Conservation (phyloP, 2,797 vertebrate genomes). For the Gila robusta region DNA sequence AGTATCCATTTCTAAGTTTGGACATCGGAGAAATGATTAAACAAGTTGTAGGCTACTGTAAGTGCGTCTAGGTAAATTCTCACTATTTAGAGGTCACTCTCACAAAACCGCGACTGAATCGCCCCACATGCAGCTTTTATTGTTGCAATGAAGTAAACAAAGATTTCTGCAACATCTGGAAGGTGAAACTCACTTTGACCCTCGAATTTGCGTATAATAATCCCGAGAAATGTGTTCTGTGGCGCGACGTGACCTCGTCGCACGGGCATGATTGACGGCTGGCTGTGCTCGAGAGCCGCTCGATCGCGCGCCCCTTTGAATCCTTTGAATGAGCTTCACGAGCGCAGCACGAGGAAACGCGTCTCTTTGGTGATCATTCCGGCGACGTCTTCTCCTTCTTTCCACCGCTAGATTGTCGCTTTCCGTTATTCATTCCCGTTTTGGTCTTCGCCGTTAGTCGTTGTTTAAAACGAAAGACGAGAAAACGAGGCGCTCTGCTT, state of each 20-base stretch:
- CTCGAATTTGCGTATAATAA: slow-evolving; percentile 89
- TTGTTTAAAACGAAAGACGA: slow-evolving; percentile 4
- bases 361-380: slow-evolving; percentile 42
- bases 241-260: slow-evolving; percentile 86
- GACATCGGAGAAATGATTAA: not conserved
- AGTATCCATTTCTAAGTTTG: not conserved
- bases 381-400: slow-evolving; percentile 39
- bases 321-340: slow-evolving; percentile 43
- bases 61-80: not conserved
- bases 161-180: not conserved
- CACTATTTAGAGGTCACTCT: slow-evolving; percentile 27
- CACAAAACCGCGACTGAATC: not conserved
- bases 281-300: slow-evolving; percentile 57
- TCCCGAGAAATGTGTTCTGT: slow-evolving; percentile 88
- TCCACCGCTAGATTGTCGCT: slow-evolving; percentile 8
- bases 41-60: not conserved
- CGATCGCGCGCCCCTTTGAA: slow-evolving; percentile 37
- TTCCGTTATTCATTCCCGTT: slow-evolving; percentile 33
- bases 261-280: slow-evolving; percentile 70
- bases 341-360: slow-evolving; percentile 38
- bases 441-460: not conserved
- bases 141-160: not conserved
- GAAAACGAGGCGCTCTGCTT: not conserved
- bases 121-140: not conserved
- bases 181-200: slow-evolving; percentile 81